Conservation (phyloP, 2,797 vertebrate genomes). For the Enteromius trimaculatus region DNA sequence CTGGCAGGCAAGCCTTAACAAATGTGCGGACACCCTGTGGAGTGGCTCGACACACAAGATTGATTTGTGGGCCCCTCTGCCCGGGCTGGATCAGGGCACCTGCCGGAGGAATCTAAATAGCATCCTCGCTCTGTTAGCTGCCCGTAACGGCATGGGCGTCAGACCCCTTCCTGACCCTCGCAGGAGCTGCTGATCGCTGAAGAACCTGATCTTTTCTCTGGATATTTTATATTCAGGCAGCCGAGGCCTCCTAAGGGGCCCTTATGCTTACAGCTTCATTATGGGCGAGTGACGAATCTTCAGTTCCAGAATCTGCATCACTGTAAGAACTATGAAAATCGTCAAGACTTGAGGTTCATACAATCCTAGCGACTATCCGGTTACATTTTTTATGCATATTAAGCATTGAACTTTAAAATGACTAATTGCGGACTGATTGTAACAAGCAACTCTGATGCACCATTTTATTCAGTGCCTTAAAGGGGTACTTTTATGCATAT, state of each 20-base stretch:
- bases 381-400: neutral
- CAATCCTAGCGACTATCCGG: neutral
- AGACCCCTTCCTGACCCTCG: conserved; percentile 44
- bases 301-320: conserved; percentile 1
- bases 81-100: conserved; percentile 77
- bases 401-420: neutral
- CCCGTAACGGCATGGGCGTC: conserved; percentile 31
- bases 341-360: neutral
- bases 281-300: conserved; percentile 33
- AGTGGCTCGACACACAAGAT: conserved; percentile 77
- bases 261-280: conserved; percentile 54
- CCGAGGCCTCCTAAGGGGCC: conserved; percentile 22
- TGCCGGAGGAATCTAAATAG: conserved; percentile 75
- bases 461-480: neutral
- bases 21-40: conserved; percentile 78
- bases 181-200: conserved; percentile 43
- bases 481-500: neutral
- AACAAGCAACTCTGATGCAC: neutral
- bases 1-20: conserved; percentile 75
- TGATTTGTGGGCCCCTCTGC: conserved; percentile 75
- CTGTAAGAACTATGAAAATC: neutral
- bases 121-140: conserved; percentile 42
- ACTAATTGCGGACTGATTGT: neutral
- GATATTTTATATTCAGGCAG: conserved; percentile 45
- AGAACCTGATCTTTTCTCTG: conserved; percentile 53